phyloP scores from a whole-genome alignment of 2,113 vertebrate species.

The Coryphaenoides rupestris region DNA sequence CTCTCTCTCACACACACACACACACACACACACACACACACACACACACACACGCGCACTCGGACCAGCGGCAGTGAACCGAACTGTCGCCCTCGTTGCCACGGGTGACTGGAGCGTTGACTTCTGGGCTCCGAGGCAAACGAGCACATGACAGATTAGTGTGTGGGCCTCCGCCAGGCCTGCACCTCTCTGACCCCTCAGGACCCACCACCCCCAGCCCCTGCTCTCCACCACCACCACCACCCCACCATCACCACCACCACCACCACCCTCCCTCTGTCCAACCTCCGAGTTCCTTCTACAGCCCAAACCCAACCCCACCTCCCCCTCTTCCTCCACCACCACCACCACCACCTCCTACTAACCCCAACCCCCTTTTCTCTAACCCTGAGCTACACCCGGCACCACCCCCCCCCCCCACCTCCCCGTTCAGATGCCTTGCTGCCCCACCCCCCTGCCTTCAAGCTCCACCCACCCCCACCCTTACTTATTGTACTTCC shows the following conservation, averaged over 20 bases:
- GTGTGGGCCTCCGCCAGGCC: constrained; percentile 76
- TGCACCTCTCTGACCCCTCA: constrained; percentile 80
- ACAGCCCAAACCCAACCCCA: constrained; percentile 7
- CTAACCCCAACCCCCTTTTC: background rate
- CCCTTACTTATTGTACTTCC: too few relatives aligned
- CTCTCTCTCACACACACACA: constrained; percentile 3
- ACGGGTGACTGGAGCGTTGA: constrained; percentile 78
- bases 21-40: constrained; percentile 9
- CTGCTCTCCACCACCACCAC: constrained; percentile 43
- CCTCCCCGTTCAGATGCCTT: constrained; percentile 16
- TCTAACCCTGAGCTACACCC: constrained; percentile 5
- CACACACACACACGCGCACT: constrained; percentile 52
- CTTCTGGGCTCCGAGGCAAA: constrained; percentile 79
- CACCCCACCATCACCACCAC: constrained; percentile 22
- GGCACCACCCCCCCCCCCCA: constrained; percentile 27
- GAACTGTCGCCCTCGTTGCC: constrained; percentile 72
- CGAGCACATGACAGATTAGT: constrained; percentile 85
- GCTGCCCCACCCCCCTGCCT: too few relatives aligned
- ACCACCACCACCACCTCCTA: background rate
- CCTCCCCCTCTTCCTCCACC: constrained; percentile 52
- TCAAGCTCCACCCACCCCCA: too few relatives aligned
- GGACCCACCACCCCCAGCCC: constrained; percentile 58
- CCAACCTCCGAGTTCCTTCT: too few relatives aligned
- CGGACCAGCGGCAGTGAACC: constrained; percentile 70
- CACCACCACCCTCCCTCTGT: too few relatives aligned